Conservation (phyloP, 30 jellyfish, hydroid and myxozoan genomes). For the Hydractinia symbiolongicarpus region DNA sequence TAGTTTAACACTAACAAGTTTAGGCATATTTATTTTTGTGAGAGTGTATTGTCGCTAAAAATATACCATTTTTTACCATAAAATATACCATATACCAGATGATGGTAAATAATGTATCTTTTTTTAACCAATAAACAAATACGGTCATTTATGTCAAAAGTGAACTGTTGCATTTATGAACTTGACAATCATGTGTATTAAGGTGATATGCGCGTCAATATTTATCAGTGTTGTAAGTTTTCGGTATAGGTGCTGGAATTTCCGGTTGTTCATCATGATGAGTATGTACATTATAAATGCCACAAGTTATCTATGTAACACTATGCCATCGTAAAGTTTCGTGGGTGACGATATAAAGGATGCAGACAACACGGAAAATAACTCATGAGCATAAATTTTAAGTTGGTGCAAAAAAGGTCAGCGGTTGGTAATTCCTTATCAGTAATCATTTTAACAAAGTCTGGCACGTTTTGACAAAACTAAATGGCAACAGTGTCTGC, state of each 20-base stretch:
- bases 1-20: no score
- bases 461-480: background rate
- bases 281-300: background rate
- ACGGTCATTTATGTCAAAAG: background rate
- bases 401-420: no score
- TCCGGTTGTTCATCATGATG: slow-evolving; percentile 4
- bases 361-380: no score
- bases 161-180: background rate
- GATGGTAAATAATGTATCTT: no score
- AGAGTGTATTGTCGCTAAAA: no score
- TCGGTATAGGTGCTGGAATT: background rate
- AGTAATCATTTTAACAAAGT: no score
- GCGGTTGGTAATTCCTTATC: no score
- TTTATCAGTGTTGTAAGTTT: slow-evolving; percentile 4
- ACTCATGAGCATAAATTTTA: no score
- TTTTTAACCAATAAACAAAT: background rate
- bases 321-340: background rate
- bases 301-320: background rate
- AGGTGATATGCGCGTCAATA: background rate
- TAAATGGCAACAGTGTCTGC: slow-evolving; percentile 3
- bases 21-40: no score
- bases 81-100: no score
- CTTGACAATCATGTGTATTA: slow-evolving; percentile 12
- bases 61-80: no score
- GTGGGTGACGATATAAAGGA: no score